Base-by-base conservation (phyloP, 1,140 invertebrate genomes). In the Scaptomyza montana region DNA sequence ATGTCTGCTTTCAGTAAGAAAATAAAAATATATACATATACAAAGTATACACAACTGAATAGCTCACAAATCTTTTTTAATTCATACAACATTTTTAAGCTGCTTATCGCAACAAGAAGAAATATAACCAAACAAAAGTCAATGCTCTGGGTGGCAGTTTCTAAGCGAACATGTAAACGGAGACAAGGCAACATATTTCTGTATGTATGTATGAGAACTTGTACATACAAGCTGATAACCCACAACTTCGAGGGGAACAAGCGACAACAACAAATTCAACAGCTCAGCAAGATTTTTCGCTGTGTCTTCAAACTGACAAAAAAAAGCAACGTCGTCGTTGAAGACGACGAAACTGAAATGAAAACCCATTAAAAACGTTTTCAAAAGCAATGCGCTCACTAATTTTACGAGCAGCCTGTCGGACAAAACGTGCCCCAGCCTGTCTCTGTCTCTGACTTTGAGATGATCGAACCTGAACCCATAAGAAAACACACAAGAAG, bases 281-380 rank as follows among this genome's bases (percentile, higher is more conserved):
- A 81, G 68, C 62, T 87, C 82, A 89, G 84, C 82, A 89, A 78
- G 74, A 87, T 75, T 55, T 73, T 86, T 74, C 54, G 67, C 67
- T 68, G 55, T 49, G 65, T 62, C 60, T 65, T 73, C 51, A 45
- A 54, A 46, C 21, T 45, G 60, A 62, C 21, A 25, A 51, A 36
- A n/a, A 49, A 41, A 13, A 51, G 21, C n/a, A 28, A 36, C 63
- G 64, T 45, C 63, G 55, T 43, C 41, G 59, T 39, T 43, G 43
- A 1, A 30, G 30, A 63, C 57, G 73, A 68, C 50, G 61, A 66
- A 79, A 68, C 70, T 61, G 74, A 82, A 82, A 82, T 89, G 84
- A 79, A 87, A 87, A 79, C 76, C 67, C 82, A 87, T 87, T 89
- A 89, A 87, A 79, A 89, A 77, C 60, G 75, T 82, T 89, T 84